phyloP scores from a whole-genome alignment of 2,113 vertebrate species.

The Neogale vison region DNA sequence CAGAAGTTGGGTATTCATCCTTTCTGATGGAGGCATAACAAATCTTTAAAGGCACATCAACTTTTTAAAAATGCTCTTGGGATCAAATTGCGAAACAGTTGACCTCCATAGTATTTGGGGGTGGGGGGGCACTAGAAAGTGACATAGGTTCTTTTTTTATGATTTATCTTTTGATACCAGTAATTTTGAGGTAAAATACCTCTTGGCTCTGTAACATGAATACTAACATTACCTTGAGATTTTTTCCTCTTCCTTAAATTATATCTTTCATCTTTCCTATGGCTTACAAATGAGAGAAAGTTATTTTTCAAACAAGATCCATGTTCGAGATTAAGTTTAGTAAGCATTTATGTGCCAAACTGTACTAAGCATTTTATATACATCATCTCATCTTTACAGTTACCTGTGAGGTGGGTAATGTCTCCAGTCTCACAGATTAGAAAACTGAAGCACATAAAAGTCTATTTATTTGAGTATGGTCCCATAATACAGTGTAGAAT shows the following conservation, averaged over 20 bases:
- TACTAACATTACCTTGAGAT: background rate
- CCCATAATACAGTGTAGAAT: background rate
- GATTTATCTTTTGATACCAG: background rate
- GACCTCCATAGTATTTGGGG: background rate
- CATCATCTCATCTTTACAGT: background rate
- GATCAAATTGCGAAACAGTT: background rate
- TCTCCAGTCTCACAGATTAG: background rate
- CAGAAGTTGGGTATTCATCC: too few relatives aligned
- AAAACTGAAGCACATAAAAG: background rate
- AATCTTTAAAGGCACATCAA: background rate
- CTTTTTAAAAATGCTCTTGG: background rate
- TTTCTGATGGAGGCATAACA: too few relatives aligned
- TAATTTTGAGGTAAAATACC: conserved; percentile 4
- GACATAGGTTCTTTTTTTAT: background rate
- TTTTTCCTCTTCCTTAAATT: background rate
- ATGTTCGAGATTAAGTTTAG: background rate
- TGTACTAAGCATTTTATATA: background rate
- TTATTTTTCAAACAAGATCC: background rate
- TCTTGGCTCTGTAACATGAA: background rate
- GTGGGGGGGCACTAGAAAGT: background rate
- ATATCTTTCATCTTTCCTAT: background rate
- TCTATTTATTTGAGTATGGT: background rate
- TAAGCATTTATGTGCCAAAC: background rate
- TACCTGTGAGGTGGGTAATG: background rate
- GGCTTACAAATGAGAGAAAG: background rate